Evolutionary conservation across 2,113 vertebrate genomes (phyloP), one percentile per base, ranked within the genome.

Genomic region (Sarotherodon lohbergeri): DNA sequence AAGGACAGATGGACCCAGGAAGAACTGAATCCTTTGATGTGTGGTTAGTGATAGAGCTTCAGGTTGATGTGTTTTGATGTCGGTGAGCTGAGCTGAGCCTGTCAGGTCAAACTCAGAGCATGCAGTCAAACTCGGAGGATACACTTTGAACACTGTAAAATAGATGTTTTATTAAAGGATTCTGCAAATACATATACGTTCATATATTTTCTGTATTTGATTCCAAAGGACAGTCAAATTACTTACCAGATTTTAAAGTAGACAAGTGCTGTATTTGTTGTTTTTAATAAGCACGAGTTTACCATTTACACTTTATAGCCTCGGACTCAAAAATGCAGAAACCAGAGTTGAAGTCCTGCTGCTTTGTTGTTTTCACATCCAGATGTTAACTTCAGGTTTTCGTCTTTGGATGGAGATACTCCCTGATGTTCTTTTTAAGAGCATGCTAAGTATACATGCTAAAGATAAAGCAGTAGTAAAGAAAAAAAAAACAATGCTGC

Each of bases 11-110:
- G 89, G 90, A 80, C 80, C 57, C 82, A 66, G 59, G 90, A 83
- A 90, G 68, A 83, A 79, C 50, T 10, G 34, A 90, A 61, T 87
- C 56, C 87, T 92, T 92, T 92, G 93, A 94, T 91, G 91, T 93
- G 85, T 39, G 73, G 78, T 87, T 88, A 80, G 46, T 46, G 61
- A 85, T 68, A 50, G 89, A 84, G 86, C 82, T 83, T 80, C 59
- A 73, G 83, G 71, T 81, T 84, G 83, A 88, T 80, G 68, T 59
- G 88, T 91, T 92, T 80, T 93, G 91, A 92, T 86, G 85, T 91
- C 76, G 83, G 59, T 55, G 68, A 91, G 85, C 82, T 83, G 80
- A 76, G 9, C 83, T 55, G 43, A 87, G 80, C 16, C 85, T 57
- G 59, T 48, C 84, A 79, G 89, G 91, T 91, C 82, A 87, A 50